Evolutionary conservation across 1,140 invertebrate genomes (phyloP).

Genomic region (Phenacoccus solenopsis): DNA sequence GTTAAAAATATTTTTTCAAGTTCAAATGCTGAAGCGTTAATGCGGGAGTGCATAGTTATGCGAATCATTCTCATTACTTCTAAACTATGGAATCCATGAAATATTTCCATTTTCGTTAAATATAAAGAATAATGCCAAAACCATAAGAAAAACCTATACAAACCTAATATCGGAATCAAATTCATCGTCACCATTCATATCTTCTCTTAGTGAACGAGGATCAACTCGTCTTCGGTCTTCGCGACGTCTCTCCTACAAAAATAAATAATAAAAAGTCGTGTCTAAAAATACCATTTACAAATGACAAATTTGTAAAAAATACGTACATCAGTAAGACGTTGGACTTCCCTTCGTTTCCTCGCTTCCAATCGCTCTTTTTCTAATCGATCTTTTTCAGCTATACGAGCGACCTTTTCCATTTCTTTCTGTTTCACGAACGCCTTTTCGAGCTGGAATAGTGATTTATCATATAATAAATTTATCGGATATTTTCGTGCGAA

Average conservation of each 20-base stretch:
- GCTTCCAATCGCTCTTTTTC: conserved; percentile 66
- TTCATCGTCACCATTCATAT: conserved; percentile 36
- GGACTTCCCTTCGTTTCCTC: conserved; percentile 68
- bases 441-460: conserved; percentile 49
- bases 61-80: no score
- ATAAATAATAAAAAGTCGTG: no score
- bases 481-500: not conserved
- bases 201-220: conserved; percentile 37
- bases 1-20: not conserved
- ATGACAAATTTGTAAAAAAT: not conserved
- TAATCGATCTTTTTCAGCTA: conserved; percentile 56
- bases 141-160: not conserved
- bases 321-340: conserved; percentile 62
- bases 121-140: not conserved
- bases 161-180: conserved; percentile 26
- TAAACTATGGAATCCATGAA: no score
- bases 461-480: not conserved
- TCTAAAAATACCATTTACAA: not conserved
- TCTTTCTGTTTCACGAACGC: conserved; percentile 64
- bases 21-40: not conserved
- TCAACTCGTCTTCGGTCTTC: conserved; percentile 52
- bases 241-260: conserved; percentile 45
- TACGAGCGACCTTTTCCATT: conserved; percentile 53
- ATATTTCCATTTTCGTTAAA: no score
- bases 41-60: no score